These are phyloP conservation scores for Entomobrya multifasciata DNA, from an alignment of 2,888 invertebrate genomes.

Conservation along the genomic window DNA sequence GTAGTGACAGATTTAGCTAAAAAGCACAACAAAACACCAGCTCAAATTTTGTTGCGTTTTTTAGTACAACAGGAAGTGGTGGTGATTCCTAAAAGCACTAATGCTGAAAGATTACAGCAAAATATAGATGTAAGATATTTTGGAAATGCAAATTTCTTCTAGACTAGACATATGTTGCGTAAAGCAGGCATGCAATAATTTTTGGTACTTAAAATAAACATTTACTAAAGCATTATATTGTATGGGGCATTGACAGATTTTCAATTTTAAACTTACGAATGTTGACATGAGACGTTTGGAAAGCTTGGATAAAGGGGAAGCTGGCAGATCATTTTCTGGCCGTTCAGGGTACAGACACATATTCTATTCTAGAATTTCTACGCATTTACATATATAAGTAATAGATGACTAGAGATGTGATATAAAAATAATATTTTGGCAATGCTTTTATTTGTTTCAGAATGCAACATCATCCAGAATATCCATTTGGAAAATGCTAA, in stretches of 20 bases:
- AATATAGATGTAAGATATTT: slow-evolving; percentile 85
- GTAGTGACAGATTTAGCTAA: slow-evolving; percentile 81
- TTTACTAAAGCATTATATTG: too few relatives aligned
- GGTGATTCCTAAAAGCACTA: slow-evolving; percentile 92
- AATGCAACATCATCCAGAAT: slow-evolving; percentile 63
- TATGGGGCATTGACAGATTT: too few relatives aligned
- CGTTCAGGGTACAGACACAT: slow-evolving; percentile 35
- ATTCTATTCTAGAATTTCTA: too few relatives aligned
- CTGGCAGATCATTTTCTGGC: slow-evolving; percentile 85
- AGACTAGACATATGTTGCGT: too few relatives aligned
- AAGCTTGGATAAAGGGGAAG: slow-evolving; percentile 85
- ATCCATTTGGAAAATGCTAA: slow-evolving; percentile 22
- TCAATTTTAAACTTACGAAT: slow-evolving; percentile 86
- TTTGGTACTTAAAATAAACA: too few relatives aligned
- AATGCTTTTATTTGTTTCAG: too few relatives aligned
- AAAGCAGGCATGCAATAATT: too few relatives aligned
- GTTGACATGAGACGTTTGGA: slow-evolving; percentile 85
- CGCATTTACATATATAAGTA: too few relatives aligned
- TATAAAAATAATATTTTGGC: too few relatives aligned
- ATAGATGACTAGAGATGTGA: too few relatives aligned
- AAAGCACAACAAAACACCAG: slow-evolving; percentile 86
- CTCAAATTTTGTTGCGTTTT: slow-evolving; percentile 89
- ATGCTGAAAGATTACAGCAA: slow-evolving; percentile 86
- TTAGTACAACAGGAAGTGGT: slow-evolving; percentile 88
- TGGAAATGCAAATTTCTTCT: not conserved